These are phyloP conservation scores for Enoplolaimus lenunculus DNA, from an alignment of 2,888 invertebrate genomes.

Conservation along the genomic window DNA sequence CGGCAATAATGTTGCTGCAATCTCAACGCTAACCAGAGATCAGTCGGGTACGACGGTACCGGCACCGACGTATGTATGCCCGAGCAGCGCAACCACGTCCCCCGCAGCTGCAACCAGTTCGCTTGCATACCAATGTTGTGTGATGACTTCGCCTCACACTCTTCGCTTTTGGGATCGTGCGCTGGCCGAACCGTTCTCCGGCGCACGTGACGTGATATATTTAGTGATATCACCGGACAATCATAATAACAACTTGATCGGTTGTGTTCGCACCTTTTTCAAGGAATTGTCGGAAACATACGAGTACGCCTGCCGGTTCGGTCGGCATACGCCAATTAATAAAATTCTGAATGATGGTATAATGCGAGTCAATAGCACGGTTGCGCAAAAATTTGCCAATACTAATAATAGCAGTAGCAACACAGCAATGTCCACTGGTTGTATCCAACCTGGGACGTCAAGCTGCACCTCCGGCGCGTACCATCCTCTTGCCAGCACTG, in stretches of 20 bases:
- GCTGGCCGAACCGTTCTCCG: conserved; percentile 91
- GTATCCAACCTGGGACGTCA: too few species aligned
- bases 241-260: conserved; percentile 52
- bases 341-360: conserved; percentile 72
- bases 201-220: conserved; percentile 81
- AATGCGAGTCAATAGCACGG: conserved; percentile 59
- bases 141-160: conserved; percentile 59
- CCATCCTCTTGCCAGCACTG: too few species aligned
- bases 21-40: too few species aligned
- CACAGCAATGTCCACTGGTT: too few species aligned
- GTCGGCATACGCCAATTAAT: conserved; percentile 75
- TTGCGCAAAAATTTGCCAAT: conserved; percentile 39
- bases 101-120: conserved; percentile 89
- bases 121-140: conserved; percentile 82
- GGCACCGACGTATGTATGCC: conserved; percentile 38
- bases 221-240: conserved; percentile 84
- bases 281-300: conserved; percentile 73
- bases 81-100: conserved; percentile 64
- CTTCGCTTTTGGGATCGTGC: conserved; percentile 58
- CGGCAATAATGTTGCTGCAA: too few species aligned
- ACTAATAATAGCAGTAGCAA: not conserved
- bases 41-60: too few species aligned
- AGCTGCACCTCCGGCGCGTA: too few species aligned
- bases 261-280: conserved; percentile 5
- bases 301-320: conserved; percentile 75